Percentiles rank a stretch among this genome's conserved stretches.
phyloP scores from a whole-genome alignment of 2,797 vertebrate species.

The Gadopsis marmoratus region DNA sequence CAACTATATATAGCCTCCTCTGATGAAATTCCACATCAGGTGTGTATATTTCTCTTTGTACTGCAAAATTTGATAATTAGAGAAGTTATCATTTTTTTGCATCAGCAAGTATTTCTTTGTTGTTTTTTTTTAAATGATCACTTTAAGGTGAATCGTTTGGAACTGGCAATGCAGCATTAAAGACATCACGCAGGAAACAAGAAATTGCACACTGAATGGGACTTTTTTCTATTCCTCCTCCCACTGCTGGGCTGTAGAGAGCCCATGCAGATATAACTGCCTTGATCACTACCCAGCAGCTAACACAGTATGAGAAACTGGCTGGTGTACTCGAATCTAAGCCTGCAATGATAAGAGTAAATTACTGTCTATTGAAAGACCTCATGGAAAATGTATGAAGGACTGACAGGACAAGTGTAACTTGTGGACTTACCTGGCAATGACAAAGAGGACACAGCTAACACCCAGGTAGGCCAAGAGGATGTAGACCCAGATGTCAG shows the following conservation, averaged over 20 bases:
- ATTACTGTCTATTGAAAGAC: conserved; percentile 56
- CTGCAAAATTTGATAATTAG: conserved; percentile 41
- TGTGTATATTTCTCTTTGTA: conserved; percentile 38
- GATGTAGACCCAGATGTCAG: conserved; percentile 99
- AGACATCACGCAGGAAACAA: conserved; percentile 55
- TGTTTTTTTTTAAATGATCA: conserved; percentile 5
- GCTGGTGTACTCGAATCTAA: conserved; percentile 33
- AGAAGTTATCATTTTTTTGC: conserved; percentile 14
- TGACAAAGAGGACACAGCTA: conserved; percentile 99
- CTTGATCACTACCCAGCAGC: conserved; percentile 68
- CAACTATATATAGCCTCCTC: conserved; percentile 59
- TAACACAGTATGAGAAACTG: conserved; percentile 52
- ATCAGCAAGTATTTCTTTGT: conserved; percentile 19
- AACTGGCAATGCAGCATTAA: conserved; percentile 35
- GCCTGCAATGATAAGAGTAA: conserved; percentile 52
- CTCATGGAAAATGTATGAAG: conserved; percentile 32
- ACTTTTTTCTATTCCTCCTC: conserved; percentile 47
- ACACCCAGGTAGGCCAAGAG: conserved; percentile 97
- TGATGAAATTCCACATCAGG: conserved; percentile 54
- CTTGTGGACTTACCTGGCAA: conserved; percentile 91
- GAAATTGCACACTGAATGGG: conserved; percentile 56
- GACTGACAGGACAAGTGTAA: conserved; percentile 19
- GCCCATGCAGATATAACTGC: conserved; percentile 69
- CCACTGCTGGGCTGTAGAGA: conserved; percentile 49
- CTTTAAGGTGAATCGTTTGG: conserved; percentile 27